Evolutionary conservation across 92 coral and sea anemone species (phyloP), one percentile per base, ranked within the genome.

Genomic region (Bergia sp.): DNA sequence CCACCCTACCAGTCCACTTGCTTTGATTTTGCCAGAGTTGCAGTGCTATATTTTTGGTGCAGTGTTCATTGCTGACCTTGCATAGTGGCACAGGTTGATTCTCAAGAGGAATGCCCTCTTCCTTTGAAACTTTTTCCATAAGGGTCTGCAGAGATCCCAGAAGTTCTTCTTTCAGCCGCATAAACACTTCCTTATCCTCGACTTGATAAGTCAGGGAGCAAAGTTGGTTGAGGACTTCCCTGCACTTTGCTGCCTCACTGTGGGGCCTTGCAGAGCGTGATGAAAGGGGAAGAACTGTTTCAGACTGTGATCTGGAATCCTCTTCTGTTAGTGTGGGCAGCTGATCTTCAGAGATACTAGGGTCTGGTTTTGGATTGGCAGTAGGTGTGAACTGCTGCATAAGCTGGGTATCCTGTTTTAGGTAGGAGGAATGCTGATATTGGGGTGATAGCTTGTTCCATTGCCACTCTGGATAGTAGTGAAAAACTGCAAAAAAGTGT

Each of bases 401-500:
- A 38, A 91, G 75, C 3, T 91, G 77, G 37, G 44, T 65, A 73
- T 92, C 90, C 1, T 89, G 89, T 43, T 45, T 38, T 41, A 92
- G 49, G 83, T 77, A 57, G 55, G 92, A 90, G 41, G 94, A 89
- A 50, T 87, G 77, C 47, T 80, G 43, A 85, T 92, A 92, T 9
- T 55, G 86, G 38, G 88, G 21, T 45, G 85, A 78, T 38, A 89
- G 88, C 7, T 69, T 49, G 41, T 81, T 67, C 92, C 92, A 92
- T 21, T 89, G 82, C 91, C 92, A 92, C 78, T 67, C 87, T 45
- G 89, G 90, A 13, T 76, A 58, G 57, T 89, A 86, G n/a, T 29
- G 53, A 76, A 89, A 89, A 41, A 89, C 79, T 58, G 94, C 88
- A 41, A 92, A 39, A 88, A 89, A 92, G 75, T 89, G 94, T 86